Percentiles rank a stretch among this genome's conserved stretches.
Evolutionary conservation across 2,888 invertebrate species (phyloP).

Genomic region (Apamea monoglypha): DNA sequence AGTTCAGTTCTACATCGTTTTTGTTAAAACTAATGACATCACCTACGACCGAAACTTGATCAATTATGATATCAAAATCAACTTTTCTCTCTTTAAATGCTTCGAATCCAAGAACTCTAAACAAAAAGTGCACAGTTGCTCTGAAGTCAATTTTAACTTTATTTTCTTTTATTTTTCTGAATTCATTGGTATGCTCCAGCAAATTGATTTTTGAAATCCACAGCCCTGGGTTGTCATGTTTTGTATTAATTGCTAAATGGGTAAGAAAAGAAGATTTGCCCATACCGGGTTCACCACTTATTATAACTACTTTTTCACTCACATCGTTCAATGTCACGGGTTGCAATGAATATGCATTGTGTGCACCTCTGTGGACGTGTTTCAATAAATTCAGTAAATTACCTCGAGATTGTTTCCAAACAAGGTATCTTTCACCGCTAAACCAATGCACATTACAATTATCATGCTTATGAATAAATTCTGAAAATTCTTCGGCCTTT

Average conservation of each 20-base stretch:
- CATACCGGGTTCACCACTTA: constrained; percentile 62
- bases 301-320: constrained; percentile 54
- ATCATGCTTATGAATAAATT: constrained; percentile 2
- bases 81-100: background rate
- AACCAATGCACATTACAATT: constrained; percentile 54
- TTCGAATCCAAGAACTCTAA: constrained; percentile 14
- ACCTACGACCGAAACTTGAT: background rate
- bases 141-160: constrained; percentile 4
- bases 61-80: background rate
- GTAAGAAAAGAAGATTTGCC: constrained; percentile 64
- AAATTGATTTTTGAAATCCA: constrained; percentile 64
- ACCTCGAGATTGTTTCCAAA: constrained; percentile 48
- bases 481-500: constrained; percentile 22
- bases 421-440: background rate
- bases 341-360: background rate
- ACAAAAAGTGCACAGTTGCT: constrained; percentile 31
- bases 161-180: constrained; percentile 29
- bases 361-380: constrained; percentile 16
- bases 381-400: constrained; percentile 33
- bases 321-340: constrained; percentile 30
- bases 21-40: constrained; percentile 7
- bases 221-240: constrained; percentile 32
- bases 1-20: background rate
- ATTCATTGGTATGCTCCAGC: constrained; percentile 25
- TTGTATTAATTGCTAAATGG: constrained; percentile 59